Conservation (phyloP, 2,888 invertebrate genomes). For the Megalurothrips usitatus region DNA sequence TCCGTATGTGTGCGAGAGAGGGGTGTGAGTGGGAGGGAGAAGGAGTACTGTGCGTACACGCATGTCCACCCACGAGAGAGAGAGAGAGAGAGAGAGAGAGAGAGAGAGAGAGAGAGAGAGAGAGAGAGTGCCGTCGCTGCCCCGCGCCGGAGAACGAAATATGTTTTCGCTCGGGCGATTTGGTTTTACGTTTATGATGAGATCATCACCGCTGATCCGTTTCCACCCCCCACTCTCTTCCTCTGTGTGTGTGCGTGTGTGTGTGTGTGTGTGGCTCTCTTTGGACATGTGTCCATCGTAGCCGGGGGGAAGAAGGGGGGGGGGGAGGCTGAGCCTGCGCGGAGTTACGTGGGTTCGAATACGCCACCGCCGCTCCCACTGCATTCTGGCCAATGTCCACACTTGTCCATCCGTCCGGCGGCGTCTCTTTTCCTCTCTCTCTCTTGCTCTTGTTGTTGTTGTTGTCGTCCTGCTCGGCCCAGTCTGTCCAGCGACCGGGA, state of each 20-base stretch:
- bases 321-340: too few relatives aligned
- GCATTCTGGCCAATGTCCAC: slow-evolving; percentile 6
- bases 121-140: neutral
- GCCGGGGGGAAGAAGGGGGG: too few relatives aligned
- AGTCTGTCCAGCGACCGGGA: neutral
- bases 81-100: neutral
- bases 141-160: neutral
- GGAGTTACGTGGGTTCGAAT: too few relatives aligned
- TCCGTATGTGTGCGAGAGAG: neutral
- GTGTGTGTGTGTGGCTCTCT: too few relatives aligned
- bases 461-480: too few relatives aligned
- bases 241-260: neutral
- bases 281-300: too few relatives aligned
- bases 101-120: neutral
- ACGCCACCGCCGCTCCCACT: neutral
- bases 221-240: neutral
- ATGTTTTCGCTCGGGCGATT: slow-evolving; percentile 21
- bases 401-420: neutral
- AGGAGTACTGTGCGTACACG: neutral
- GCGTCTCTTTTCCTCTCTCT: neutral
- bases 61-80: neutral
- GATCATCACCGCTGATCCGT: slow-evolving; percentile 19
- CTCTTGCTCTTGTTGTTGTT: too few relatives aligned
- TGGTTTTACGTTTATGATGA: slow-evolving; percentile 23
- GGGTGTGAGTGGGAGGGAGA: neutral